Evolutionary conservation across 2,888 invertebrate species (phyloP).

Genomic region (Ophion slaviceki): DNA sequence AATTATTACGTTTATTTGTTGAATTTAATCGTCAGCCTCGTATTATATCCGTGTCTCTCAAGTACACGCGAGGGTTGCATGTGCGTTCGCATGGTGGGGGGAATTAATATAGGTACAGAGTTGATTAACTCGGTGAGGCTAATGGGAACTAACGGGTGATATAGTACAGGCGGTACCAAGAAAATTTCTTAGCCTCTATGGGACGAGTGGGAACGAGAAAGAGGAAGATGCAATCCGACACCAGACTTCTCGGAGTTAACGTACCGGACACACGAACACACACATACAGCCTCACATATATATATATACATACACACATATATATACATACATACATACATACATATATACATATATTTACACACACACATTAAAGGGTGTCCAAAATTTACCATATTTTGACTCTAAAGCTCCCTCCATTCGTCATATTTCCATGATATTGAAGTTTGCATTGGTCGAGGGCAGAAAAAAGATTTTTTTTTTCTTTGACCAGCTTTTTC

Average conservation of each 20-base stretch:
- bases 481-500: too few species aligned
- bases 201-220: neutral
- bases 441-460: too few species aligned
- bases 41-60: neutral
- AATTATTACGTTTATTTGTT: neutral
- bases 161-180: slow-evolving; percentile 43
- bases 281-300: neutral
- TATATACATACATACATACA: too few species aligned
- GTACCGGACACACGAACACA: slow-evolving; percentile 45
- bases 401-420: too few species aligned
- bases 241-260: slow-evolving; percentile 54
- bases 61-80: neutral
- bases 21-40: neutral
- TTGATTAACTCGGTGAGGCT: slow-evolving; percentile 53
- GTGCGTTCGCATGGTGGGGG: neutral
- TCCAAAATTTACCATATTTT: too few species aligned
- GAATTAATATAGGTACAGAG: slow-evolving; percentile 18
- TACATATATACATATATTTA: neutral
- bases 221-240: slow-evolving; percentile 47
- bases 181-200: slow-evolving; percentile 22
- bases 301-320: too few species aligned
- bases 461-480: too few species aligned
- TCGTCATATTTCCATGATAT: too few species aligned
- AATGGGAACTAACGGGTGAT: slow-evolving; percentile 58
- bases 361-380: too few species aligned